phyloP scores from a whole-genome alignment of 2,113 vertebrate genomes.

The Vidua chalybeata region DNA sequence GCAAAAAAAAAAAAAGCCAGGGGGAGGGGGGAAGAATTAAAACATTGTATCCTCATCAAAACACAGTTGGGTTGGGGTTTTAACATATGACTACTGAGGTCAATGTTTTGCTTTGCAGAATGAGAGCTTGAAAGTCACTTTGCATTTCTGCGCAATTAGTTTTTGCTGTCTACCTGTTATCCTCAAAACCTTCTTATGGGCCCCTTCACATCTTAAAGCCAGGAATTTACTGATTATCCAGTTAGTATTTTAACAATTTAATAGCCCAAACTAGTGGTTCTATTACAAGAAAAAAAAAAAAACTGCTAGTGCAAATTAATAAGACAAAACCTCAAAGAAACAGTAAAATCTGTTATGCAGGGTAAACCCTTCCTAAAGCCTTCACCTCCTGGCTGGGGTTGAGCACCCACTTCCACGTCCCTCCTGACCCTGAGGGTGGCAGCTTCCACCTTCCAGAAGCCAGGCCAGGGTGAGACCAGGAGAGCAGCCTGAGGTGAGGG shows the following conservation, averaged over 20 bases:
- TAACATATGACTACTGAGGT: not conserved
- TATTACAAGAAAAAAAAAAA: not conserved
- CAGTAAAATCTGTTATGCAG: not conserved
- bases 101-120: not conserved
- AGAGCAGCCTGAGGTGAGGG: not conserved
- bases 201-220: not conserved
- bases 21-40: not conserved
- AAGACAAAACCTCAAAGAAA: not conserved
- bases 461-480: rapidly evolving
- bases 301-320: not conserved
- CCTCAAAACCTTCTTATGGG: not conserved
- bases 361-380: not conserved
- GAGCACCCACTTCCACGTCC: not conserved
- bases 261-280: not conserved
- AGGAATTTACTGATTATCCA: not conserved
- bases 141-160: not conserved
- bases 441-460: not conserved
- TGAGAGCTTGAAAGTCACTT: not conserved
- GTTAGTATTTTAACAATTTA: not conserved
- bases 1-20: not conserved
- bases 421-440: not conserved
- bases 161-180: not conserved
- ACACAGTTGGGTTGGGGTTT: not conserved
- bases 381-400: not conserved
- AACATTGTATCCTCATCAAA: not conserved